Base-by-base conservation (phyloP, 1,140 invertebrate species). In the Drosophila orosa region DNA sequence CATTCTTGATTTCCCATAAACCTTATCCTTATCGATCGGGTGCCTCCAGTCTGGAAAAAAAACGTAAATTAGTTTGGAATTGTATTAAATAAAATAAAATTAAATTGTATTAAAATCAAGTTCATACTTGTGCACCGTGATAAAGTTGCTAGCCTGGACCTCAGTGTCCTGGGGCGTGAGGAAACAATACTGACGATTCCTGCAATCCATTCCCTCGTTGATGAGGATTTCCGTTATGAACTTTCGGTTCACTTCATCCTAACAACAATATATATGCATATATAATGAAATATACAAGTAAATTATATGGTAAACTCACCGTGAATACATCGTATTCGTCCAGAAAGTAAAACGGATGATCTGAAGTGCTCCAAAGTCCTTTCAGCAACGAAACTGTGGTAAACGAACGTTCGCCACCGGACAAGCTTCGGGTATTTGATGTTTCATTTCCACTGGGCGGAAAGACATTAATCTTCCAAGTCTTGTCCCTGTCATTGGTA, bases 251-350 rank as follows among this genome's bases (percentile, higher is more conserved):
- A 96, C 92, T 89, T 95, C 95, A 91, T 97, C 96, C 96, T 96
- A 67, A 37, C 35, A 54, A 77, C 62, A 61, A 52, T 37, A 80
- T 65, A 58, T 17, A 58, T 35, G 82, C 95, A 97, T 96, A 99
- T 99, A 91, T 98, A 99, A n/a, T 7, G 8, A n/a, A 10, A 80
- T 74, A 73, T 10, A 39, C n/a, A 31, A 45, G 5, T n/a, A 42
- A 0, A 3, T 12, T 19, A 25, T 35, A 12, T 7, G 15, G 19
- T 37, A 22, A 40, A 57, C 83, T 58, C 81, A 96, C 98, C 96
- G 99, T 99, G 91, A 98, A 99, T 0, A 99, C 98, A 92, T 99
- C 98, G 92, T 99, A 99, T 93, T 99, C 98, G 92, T 99, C 98
- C 44, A 99, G 93, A 90, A 99, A 98, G 91, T 97, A 96, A 92